phyloP scores from a whole-genome alignment of 2,888 invertebrate genomes.

The Eristalinus aeneus region DNA sequence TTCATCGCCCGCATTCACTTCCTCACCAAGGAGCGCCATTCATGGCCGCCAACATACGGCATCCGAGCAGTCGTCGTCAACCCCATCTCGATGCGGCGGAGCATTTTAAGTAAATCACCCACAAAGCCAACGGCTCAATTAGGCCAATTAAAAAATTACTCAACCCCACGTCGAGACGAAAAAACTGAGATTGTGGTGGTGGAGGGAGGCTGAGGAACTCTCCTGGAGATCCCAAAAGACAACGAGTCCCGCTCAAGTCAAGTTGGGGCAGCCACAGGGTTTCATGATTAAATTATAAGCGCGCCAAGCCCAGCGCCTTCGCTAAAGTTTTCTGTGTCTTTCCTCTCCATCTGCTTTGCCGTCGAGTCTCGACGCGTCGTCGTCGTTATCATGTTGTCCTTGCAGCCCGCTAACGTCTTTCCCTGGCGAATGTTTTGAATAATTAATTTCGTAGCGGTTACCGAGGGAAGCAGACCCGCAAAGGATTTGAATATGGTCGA shows the following conservation, averaged over 20 bases:
- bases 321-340: constrained; percentile 15
- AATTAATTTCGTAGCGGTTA: constrained; percentile 39
- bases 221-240: neutral
- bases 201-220: no score
- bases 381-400: neutral
- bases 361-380: neutral
- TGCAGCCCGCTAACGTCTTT: neutral
- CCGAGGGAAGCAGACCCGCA: neutral
- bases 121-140: constrained; percentile 14
- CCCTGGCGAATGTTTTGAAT: constrained; percentile 33
- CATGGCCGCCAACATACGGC: no score
- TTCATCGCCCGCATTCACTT: no score
- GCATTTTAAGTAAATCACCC: neutral
- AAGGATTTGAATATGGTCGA: constrained; percentile 43
- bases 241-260: neutral
- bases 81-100: neutral
- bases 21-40: no score
- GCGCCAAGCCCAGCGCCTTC: constrained; percentile 25
- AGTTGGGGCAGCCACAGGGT: constrained; percentile 15
- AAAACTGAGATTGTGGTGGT: no score
- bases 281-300: constrained; percentile 50
- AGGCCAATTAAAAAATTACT: constrained; percentile 41
- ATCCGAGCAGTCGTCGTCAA: neutral
- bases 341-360: neutral
- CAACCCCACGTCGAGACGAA: constrained; percentile 2